A percentile compares a stretch with the other conserved stretches of the same genome.
These are phyloP conservation scores for Notothenia rossii DNA, from an alignment of 2,113 vertebrate genomes.

Conservation along the genomic window DNA sequence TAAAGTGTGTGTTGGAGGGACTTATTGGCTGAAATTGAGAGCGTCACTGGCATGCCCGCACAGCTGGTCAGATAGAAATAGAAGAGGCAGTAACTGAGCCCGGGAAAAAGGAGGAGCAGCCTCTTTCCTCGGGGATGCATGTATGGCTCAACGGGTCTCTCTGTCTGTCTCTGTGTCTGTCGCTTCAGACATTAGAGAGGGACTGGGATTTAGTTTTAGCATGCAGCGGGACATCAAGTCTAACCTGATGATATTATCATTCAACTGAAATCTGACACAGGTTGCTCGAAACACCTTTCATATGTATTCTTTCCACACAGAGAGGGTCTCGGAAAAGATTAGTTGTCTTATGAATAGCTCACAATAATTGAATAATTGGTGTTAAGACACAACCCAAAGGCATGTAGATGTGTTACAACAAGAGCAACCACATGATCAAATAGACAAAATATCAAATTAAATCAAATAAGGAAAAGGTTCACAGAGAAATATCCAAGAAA, in stretches of 20 bases:
- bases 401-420: background rate
- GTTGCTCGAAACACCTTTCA: background rate
- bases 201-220: slow-evolving; percentile 31
- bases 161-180: slow-evolving; percentile 4
- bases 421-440: background rate
- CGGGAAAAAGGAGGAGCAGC: slow-evolving; percentile 38
- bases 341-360: background rate
- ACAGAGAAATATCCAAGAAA: background rate
- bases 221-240: slow-evolving; percentile 15
- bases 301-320: background rate
- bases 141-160: slow-evolving; percentile 15
- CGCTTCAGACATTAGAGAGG: slow-evolving; percentile 29
- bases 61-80: slow-evolving; percentile 82
- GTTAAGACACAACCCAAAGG: background rate
- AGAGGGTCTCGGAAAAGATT: background rate
- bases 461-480: background rate
- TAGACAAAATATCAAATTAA: too few relatives aligned
- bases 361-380: background rate
- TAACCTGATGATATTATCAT: slow-evolving; percentile 34
- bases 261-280: slow-evolving; percentile 3
- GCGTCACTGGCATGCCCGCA: slow-evolving; percentile 61
- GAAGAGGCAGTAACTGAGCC: slow-evolving; percentile 74
- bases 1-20: background rate
- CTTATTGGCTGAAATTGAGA: slow-evolving; percentile 73
- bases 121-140: slow-evolving; percentile 32